Evolutionary conservation across 2,113 vertebrate species (phyloP).

Genomic region (Sterrhoptilus dennistouni): DNA sequence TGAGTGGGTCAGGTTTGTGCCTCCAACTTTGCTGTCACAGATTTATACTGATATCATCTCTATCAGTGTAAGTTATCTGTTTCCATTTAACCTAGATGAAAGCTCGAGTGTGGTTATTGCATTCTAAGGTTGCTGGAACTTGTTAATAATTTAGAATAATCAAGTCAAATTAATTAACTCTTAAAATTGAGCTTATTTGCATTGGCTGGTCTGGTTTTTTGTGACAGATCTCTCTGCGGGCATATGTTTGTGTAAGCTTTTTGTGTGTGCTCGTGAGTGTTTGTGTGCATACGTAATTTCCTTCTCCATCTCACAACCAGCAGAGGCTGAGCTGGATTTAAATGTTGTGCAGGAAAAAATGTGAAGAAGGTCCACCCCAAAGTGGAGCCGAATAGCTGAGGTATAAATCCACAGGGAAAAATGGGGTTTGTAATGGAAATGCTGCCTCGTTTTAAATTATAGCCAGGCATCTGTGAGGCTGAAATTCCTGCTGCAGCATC

Average conservation of each 20-base stretch:
- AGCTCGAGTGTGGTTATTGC: background rate
- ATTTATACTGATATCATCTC: background rate
- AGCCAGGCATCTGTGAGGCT: constrained; percentile 1
- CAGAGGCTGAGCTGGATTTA: constrained; percentile 18
- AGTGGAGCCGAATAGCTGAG: background rate
- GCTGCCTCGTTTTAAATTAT: background rate
- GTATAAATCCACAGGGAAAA: constrained; percentile 31
- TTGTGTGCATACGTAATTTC: constrained; percentile 36
- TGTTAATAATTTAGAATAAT: constrained; percentile 58
- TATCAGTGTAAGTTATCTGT: background rate
- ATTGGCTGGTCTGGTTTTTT: constrained; percentile 8
- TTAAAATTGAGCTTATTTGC: constrained; percentile 28
- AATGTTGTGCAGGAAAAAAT: background rate
- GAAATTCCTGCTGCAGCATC: constrained; percentile 37
- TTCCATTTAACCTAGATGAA: constrained; percentile 3
- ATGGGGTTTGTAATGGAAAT: constrained; percentile 29
- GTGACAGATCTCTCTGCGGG: background rate
- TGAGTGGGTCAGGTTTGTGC: background rate
- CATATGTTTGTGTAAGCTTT: constrained; percentile 15
- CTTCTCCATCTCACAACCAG: background rate
- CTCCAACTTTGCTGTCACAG: background rate
- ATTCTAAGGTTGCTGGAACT: constrained; percentile 24
- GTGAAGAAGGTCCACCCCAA: background rate
- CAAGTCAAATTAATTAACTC: constrained; percentile 20
- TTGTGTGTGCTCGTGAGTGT: background rate